Base-by-base conservation (phyloP, 1,140 invertebrate species). In the Nebria ingens region DNA sequence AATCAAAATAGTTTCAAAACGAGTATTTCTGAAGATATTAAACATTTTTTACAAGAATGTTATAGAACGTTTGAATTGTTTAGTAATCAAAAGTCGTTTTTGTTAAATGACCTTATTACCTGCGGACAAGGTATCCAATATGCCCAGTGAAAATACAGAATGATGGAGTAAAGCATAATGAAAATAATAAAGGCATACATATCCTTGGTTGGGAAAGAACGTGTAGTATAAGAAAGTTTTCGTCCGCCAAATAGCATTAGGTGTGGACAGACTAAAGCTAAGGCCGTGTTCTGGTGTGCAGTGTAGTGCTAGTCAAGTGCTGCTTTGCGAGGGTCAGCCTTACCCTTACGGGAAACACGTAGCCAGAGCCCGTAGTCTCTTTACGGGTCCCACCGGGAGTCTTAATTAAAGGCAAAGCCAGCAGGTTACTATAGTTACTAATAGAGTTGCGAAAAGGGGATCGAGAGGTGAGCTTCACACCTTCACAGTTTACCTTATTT, bases 101-200 rank as follows among this genome's bases (percentile, higher is more conserved):
- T n/a, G n/a, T n/a, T n/a, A n/a, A n/a, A n/a, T n/a, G n/a, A 45
- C 17, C 40, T 9, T 17, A 17, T 45, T 45, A 45, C 40, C 17
- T 17, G 9, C 9, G 17, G 6, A n/a, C n/a, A n/a, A n/a, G n/a
- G n/a, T n/a, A n/a, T n/a, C n/a, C n/a, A n/a, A n/a, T n/a, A n/a
- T n/a, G n/a, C n/a, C n/a, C n/a, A n/a, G n/a, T n/a, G n/a, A n/a
- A n/a, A n/a, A n/a, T n/a, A n/a, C n/a, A n/a, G n/a, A n/a, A n/a
- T n/a, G n/a, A 45, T 4, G 6, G 40, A 17, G 40, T 45, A 17
- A 45, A 11, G 40, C 40, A 17, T 45, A 45, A 45, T 45, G 40
- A 45, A 45, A 45, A 45, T 45, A 45, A 45, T 45, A 45, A 45
- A 45, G 40, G 40, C 40, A 45, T 45, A n/a, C n/a, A n/a, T n/a